phyloP scores from a whole-genome alignment of 2,113 vertebrate species.

The Strix uralensis region DNA sequence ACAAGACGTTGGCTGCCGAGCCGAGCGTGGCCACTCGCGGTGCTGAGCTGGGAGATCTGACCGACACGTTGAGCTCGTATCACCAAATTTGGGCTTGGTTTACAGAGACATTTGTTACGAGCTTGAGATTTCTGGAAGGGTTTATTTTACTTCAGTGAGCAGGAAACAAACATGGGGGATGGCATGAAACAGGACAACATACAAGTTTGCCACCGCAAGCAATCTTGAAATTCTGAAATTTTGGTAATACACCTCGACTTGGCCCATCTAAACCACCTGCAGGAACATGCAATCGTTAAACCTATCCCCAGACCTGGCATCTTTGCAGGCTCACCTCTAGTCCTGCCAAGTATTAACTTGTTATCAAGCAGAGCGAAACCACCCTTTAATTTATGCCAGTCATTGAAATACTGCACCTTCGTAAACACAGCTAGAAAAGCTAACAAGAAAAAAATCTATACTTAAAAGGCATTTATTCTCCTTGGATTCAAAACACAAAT shows the following conservation, averaged over 20 bases:
- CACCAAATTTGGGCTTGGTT: accelerated
- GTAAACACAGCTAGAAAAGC: not conserved
- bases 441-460: not conserved
- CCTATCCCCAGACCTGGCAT: accelerated
- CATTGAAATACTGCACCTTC: not conserved
- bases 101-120: accelerated
- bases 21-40: accelerated
- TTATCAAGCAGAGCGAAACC: not conserved
- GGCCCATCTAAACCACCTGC: not conserved
- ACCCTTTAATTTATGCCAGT: not conserved
- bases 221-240: not conserved
- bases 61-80: not conserved
- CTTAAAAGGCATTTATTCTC: not conserved
- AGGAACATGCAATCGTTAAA: not conserved
- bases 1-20: too few species aligned
- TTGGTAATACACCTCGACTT: not conserved
- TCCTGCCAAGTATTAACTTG: not conserved
- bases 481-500: not conserved
- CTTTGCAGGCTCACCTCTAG: not conserved
- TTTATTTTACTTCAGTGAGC: not conserved
- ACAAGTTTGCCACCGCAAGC: accelerated
- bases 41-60: not conserved
- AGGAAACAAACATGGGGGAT: accelerated
- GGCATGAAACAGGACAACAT: not conserved
- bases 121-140: not conserved